These are phyloP conservation scores for Panorpa germanica DNA, from an alignment of 2,888 invertebrate genomes.

Conservation along the genomic window DNA sequence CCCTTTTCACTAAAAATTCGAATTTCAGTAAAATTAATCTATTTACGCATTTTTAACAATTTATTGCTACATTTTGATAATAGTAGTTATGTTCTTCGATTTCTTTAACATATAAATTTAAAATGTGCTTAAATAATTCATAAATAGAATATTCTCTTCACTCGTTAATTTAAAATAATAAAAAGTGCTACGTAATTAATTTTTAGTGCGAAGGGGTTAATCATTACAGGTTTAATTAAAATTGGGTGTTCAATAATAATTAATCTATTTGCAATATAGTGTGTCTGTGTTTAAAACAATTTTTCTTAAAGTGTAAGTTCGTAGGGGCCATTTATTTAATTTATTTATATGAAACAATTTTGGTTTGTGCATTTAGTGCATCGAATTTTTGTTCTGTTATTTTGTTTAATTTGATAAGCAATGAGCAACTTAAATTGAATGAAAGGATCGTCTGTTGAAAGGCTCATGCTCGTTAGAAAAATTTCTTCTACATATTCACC, in stretches of 20 bases:
- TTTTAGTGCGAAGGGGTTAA: not conserved
- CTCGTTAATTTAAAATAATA: constrained; percentile 1
- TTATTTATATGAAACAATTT: no score
- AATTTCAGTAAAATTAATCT: constrained; percentile 10
- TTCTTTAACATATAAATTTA: not conserved
- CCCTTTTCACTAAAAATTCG: constrained; percentile 10
- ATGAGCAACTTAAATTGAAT: no score
- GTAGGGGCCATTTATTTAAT: no score
- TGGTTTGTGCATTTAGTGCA: no score
- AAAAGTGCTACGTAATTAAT: not conserved
- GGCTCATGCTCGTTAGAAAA: no score
- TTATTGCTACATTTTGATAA: not conserved
- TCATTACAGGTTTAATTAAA: not conserved
- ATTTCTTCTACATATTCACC: no score
- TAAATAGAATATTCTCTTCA: not conserved
- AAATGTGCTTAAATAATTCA: not conserved
- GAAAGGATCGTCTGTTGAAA: no score
- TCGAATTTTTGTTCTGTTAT: no score
- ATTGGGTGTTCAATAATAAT: not conserved
- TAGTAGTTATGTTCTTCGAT: constrained; percentile 1
- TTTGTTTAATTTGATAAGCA: no score
- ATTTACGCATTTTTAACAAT: constrained; percentile 9
- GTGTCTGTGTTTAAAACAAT: no score
- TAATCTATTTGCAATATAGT: no score
- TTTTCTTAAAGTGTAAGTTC: no score